phyloP scores from a whole-genome alignment of 2,797 vertebrate species.

The Forpus xanthops region DNA sequence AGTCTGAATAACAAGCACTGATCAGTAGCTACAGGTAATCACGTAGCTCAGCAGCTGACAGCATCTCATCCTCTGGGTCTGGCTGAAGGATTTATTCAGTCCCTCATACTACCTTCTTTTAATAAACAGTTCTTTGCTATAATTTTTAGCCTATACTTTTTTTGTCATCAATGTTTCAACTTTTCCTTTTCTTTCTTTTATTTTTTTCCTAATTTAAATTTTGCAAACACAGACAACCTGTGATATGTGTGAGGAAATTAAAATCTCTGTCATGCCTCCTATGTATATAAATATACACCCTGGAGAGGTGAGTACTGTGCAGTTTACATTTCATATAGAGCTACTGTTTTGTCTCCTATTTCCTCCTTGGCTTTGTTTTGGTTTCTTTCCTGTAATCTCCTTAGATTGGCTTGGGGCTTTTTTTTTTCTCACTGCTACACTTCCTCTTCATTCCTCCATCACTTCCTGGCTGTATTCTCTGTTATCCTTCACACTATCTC shows the following conservation, averaged over 20 bases:
- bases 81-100: neutral
- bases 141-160: neutral
- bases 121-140: neutral
- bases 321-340: neutral
- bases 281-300: neutral
- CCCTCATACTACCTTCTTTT: neutral
- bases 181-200: neutral
- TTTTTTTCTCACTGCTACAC: neutral
- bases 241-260: accelerated
- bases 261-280: neutral
- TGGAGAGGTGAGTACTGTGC: neutral
- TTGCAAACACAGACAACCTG: neutral
- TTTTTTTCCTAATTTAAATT: neutral
- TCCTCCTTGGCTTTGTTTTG: neutral
- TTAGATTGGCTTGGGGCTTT: neutral
- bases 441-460: neutral
- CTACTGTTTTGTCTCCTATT: neutral
- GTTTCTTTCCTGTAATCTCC: neutral
- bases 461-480: neutral
- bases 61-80: neutral
- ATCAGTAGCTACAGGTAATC: accelerated
- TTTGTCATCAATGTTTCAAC: accelerated
- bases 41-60: neutral
- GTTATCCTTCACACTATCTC: neutral
- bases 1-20: neutral